Evolutionary conservation across 2,888 invertebrate species (phyloP), one percentile per base, ranked within the genome.

Genomic region (Choreutis nemorana): DNA sequence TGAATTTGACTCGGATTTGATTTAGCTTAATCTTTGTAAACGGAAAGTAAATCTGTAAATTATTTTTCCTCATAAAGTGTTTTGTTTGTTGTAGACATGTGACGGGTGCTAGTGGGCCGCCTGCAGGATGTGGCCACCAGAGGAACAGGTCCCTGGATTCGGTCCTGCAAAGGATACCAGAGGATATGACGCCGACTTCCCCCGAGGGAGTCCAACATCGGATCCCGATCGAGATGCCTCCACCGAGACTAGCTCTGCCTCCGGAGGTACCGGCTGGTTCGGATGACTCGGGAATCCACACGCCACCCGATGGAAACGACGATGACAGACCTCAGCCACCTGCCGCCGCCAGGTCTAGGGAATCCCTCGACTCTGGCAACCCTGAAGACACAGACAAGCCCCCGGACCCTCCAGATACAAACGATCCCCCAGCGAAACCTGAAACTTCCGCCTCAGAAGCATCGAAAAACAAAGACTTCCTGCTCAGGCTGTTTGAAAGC

Each of bases 401-500:
- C 3, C 68, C 72, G 18, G 78, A 73, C 34, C 71, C 75, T 7
- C 71, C 73, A 3, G 75, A 79, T 34, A 45, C 12, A 8, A 13
- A 5, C 24, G 13, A 4, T 12, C 4, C 10, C 4, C 8, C 10
- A 11, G 6, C 9, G 13, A 9, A 3, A 11, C 8, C 4, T 24
- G 12, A 24, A 24, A 8, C 13, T 24, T 24, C 24, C 10, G 57
- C 61, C 20, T 55, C 64, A n/a, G 68, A 67, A 37, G 55, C 72
- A 30, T 57, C 77, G 41, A 62, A 64, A 55, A 62, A 79, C 59
- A 87, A 87, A 61, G 87, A 87, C 50, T 85, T 87, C 67, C 78
- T 94, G 35, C 81, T 96, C 45, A 81, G 99, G 52, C 84, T 99
- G 54, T 95, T 99, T 65, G 97, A 99, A 78, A 97, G 97, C 50